Evolutionary conservation across 2,888 invertebrate species (phyloP), one percentile per base, ranked within the genome.

Genomic region (Augochlorella aurata): DNA sequence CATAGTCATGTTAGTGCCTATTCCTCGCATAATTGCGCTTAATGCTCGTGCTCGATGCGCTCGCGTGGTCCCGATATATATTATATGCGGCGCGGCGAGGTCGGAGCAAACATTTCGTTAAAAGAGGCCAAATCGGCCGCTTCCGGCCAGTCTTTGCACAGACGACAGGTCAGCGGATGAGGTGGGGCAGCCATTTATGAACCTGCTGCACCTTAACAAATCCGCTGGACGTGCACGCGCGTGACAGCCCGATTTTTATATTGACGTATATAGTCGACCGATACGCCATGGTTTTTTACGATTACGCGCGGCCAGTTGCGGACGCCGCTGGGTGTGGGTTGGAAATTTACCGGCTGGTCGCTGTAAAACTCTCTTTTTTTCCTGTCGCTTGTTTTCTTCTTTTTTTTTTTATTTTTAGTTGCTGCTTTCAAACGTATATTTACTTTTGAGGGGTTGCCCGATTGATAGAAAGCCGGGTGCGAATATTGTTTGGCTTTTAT

Each of bases 151-250:
- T 83, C 89, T 87, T 87, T 88, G 87, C 85, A 88, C 87, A 87
- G 88, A 87, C 90, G 89, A 92, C 90, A 90, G 90, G 90, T 89
- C 89, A 92, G 92, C 93, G 93, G 93, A 93, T 92, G 90, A 93
- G 93, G 93, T 90, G 91, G 91, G 93, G 93, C 93, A 83, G 78
- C 88, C 91, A 90, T 92, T 93, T 93, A 93, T 92, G 91, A 93
- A 93, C 90, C 91, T 92, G 91, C 91, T 91, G 90, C 90, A 89
- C 91, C 89, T 89, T 90, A 81, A 83, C 88, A 80, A 84, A 88
- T 89, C 89, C 80, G 77, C 76, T 81, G 77, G 77, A 63, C 67
- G 73, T 61, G 76, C 88, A 77, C 77, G 70, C 79, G 79, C 84
- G 79, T 86, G 88, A 88, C 87, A 67, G 80, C 73, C 61, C 83